phyloP scores from a whole-genome alignment of 1,140 invertebrate genomes.

The Aphaenogaster ashmeadi region DNA sequence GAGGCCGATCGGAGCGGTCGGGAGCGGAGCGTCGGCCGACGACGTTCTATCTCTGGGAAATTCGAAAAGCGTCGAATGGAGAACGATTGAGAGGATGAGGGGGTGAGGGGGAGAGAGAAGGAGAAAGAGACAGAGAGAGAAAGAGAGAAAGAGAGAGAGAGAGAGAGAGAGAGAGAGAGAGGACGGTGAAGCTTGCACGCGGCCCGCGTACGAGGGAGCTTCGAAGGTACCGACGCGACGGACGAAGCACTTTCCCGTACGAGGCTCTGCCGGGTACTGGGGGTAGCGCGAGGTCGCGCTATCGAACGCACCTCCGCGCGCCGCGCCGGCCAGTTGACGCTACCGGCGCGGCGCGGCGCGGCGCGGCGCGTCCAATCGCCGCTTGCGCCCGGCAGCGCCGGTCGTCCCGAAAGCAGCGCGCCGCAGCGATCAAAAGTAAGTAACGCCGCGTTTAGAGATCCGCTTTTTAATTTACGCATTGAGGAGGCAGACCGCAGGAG shows the following conservation, averaged over 20 bases:
- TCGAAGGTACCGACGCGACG: constrained; percentile 68
- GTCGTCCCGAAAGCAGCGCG: constrained; percentile 64
- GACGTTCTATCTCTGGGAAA: constrained; percentile 19
- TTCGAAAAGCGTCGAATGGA: background rate
- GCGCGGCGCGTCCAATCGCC: constrained; percentile 48
- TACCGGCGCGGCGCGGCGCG: constrained; percentile 62
- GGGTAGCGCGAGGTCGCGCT: constrained; percentile 80
- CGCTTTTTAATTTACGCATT: constrained; percentile 37
- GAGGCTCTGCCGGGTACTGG: constrained; percentile 86
- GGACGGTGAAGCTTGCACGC: constrained; percentile 60
- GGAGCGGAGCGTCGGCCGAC: background rate
- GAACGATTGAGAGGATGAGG: background rate
- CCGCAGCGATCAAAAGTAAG: constrained; percentile 19
- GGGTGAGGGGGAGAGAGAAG: background rate
- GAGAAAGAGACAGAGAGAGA: constrained; percentile 31
- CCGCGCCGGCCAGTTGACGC: constrained; percentile 78
- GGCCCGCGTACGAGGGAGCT: constrained; percentile 63
- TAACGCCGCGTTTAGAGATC: background rate
- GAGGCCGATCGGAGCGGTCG: constrained; percentile 17
- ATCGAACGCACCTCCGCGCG: constrained; percentile 84
- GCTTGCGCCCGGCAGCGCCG: constrained; percentile 51
- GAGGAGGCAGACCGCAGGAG: background rate
- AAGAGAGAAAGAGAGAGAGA: constrained; percentile 7
- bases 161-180: constrained; percentile 7
- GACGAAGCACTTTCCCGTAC: constrained; percentile 80